Conservation (phyloP, 2,888 invertebrate species). For the Lasioglossum leucozonium region DNA sequence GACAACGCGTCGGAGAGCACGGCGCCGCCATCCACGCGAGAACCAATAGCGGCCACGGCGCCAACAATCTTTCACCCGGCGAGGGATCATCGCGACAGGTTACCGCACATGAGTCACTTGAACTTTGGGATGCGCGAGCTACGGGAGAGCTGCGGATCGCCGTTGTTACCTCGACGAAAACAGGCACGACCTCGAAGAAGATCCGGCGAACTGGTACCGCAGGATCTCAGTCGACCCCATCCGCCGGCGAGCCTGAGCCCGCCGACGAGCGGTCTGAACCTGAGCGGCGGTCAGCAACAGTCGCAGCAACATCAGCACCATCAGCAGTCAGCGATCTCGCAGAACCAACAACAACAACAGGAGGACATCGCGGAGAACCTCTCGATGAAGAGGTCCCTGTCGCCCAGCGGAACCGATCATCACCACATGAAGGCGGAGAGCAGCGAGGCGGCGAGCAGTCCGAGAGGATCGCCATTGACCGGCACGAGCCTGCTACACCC, state of each 20-base stretch:
- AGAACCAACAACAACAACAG: slow-evolving; percentile 68
- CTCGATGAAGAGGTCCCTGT: slow-evolving; percentile 80
- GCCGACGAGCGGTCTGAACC: slow-evolving; percentile 76
- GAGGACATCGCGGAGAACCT: slow-evolving; percentile 83
- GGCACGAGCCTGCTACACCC: slow-evolving; percentile 76
- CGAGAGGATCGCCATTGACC: slow-evolving; percentile 79
- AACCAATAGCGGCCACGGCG: slow-evolving; percentile 36
- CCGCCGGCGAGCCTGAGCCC: slow-evolving; percentile 80
- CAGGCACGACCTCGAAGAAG: slow-evolving; percentile 94
- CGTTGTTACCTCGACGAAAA: slow-evolving; percentile 91
- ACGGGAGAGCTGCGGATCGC: slow-evolving; percentile 89
- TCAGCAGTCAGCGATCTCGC: slow-evolving; percentile 56
- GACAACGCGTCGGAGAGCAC: slow-evolving; percentile 79
- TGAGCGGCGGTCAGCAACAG: slow-evolving; percentile 68
- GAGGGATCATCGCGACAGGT: slow-evolving; percentile 83
- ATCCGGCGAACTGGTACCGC: slow-evolving; percentile 90
- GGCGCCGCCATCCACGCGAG: slow-evolving; percentile 75
- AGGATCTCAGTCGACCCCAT: slow-evolving; percentile 86
- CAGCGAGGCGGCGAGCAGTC: slow-evolving; percentile 81
- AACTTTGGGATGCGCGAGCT: slow-evolving; percentile 80
- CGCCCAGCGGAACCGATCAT: slow-evolving; percentile 63
- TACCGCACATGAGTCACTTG: slow-evolving; percentile 84
- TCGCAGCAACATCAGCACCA: slow-evolving; percentile 65
- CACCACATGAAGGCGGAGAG: slow-evolving; percentile 78
- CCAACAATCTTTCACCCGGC: slow-evolving; percentile 60